Evolutionary conservation across 1,140 invertebrate species (phyloP).

Genomic region (Rhyacophila brunnea): DNA sequence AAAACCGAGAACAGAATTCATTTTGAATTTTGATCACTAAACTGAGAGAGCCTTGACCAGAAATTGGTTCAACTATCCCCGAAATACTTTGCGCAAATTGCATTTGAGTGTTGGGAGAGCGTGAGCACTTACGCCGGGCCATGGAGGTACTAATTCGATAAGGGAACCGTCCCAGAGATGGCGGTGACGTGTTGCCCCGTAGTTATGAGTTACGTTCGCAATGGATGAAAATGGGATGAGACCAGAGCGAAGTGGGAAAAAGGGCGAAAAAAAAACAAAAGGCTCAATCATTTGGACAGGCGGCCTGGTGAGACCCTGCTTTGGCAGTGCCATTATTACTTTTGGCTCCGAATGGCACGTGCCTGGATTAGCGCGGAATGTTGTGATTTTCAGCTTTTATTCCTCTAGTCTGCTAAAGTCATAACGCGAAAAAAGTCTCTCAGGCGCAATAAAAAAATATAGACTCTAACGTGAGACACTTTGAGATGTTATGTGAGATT

Average conservation of each 20-base stretch:
- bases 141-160: constrained; percentile 31
- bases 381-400: constrained; percentile 25
- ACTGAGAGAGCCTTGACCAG: constrained; percentile 8
- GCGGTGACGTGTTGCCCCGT: constrained; percentile 9
- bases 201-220: constrained; percentile 21
- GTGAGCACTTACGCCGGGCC: constrained; percentile 28
- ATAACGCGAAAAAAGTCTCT: no score
- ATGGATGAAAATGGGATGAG: background rate
- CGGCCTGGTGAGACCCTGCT: constrained; percentile 25
- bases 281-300: constrained; percentile 34
- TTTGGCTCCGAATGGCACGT: constrained; percentile 26
- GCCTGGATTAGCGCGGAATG: constrained; percentile 32
- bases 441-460: no score
- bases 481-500: no score
- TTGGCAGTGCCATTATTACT: constrained; percentile 33
- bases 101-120: constrained; percentile 27
- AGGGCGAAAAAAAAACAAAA: constrained; percentile 29
- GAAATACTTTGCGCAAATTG: constrained; percentile 31
- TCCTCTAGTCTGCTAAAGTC: no score
- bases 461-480: no score
- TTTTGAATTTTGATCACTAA: no score
- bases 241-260: constrained; percentile 4
- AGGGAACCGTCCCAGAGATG: constrained; percentile 16
- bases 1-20: no score
- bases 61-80: constrained; percentile 12